Evolutionary conservation across 2,797 vertebrate genomes (phyloP), one percentile per base, ranked within the genome.

Genomic region (Rousettus madagascariensis): DNA sequence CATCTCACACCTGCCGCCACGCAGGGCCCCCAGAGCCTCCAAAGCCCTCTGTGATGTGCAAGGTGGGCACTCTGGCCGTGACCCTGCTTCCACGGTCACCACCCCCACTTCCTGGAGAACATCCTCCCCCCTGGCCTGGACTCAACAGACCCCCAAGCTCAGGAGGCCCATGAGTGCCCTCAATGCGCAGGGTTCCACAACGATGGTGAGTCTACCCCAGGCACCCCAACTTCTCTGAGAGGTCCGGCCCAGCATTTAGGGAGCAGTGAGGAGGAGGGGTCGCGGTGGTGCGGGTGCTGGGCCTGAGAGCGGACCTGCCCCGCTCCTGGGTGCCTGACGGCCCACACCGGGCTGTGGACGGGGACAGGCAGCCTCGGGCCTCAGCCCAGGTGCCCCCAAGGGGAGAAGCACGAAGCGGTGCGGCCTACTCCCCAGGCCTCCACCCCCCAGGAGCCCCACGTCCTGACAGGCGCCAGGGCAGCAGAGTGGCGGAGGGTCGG

Each of bases 141-240:
- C 24, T 11, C 20, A 4, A 41, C 13, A 2, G 5, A 63, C 10
- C 46, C 59, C 71, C 28, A 5, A 38, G 7, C 12, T 19, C 15
- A 11, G 5, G 5, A 9, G 9, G 2, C 65, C 65, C 28, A 30
- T 2, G 17, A 36, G 38, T 1, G 9, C 11, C 0, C 2, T 20
- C 9, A 36, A 7, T 0, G 41, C 41, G 28, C 24, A 74, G 3
- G 19, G 51, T 43, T 33, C 33, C 12, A 36, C 6, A 26, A 15
- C 3, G 12, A 22, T 2, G 8, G 5, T 1, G 1, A 13, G 30
- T 10, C 30, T n/a, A 1, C 28, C 33, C 26, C 1, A 30, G 43
- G 30, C 8, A 0, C 2, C 43, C 59, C 63, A 1, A 30, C 51
- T 53, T 41, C 17, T 53, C 41, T 36, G n/a, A 53, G 2, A 8